Evolutionary conservation across 2,113 vertebrate species (phyloP).

Genomic region (Pseudorectes ferrugineus): DNA sequence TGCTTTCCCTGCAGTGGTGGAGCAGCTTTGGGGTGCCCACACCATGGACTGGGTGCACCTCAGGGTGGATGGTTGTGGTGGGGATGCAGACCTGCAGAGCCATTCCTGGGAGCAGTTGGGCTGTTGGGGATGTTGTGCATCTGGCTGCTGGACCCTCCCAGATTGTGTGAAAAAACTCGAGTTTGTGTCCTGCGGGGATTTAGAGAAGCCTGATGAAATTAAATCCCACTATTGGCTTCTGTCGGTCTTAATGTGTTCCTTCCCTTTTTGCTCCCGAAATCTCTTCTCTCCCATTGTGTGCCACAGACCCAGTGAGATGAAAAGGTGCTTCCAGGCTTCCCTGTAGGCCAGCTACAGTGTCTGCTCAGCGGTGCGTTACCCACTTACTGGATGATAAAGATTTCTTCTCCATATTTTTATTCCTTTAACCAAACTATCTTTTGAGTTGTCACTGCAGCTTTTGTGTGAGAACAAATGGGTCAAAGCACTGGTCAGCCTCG

Average conservation of each 20-base stretch:
- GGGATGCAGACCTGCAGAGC: background rate
- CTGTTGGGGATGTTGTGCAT: background rate
- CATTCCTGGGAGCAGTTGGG: fast-evolving
- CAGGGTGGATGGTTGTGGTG: fast-evolving
- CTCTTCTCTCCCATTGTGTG: slow-evolving; percentile 28
- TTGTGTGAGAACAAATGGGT: slow-evolving; percentile 35
- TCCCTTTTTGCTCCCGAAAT: slow-evolving; percentile 27
- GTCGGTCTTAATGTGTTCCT: slow-evolving; percentile 24
- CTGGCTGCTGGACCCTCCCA: background rate
- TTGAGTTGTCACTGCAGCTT: slow-evolving; percentile 10
- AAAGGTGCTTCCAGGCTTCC: slow-evolving; percentile 53
- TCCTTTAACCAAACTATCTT: slow-evolving; percentile 57
- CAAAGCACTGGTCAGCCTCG: background rate
- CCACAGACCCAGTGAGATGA: slow-evolving; percentile 31
- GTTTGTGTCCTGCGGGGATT: background rate
- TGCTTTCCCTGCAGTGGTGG: background rate
- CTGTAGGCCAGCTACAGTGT: slow-evolving; percentile 32
- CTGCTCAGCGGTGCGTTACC: slow-evolving; percentile 18
- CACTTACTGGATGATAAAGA: slow-evolving; percentile 35
- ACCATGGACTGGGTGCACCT: fast-evolving
- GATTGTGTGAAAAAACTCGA: background rate
- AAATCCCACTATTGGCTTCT: background rate
- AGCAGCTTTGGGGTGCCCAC: background rate
- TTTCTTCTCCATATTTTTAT: slow-evolving; percentile 42
- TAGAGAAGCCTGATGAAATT: background rate